Evolutionary conservation across 2,113 vertebrate genomes (phyloP).

Genomic region (Phyllostomus hastatus): DNA sequence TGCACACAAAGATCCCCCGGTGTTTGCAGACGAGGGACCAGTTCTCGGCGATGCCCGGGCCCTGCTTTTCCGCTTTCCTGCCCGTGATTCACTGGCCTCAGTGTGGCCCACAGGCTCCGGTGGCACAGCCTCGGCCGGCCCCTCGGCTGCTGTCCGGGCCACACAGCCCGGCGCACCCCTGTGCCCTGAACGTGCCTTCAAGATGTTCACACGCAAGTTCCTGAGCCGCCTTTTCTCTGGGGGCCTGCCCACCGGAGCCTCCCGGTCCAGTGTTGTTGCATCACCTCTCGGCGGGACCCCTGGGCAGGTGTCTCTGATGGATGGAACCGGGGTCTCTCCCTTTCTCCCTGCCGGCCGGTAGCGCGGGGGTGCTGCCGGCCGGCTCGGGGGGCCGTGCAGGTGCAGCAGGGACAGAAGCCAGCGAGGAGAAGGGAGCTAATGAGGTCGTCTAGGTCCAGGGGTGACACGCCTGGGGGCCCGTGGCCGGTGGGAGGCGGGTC

Average conservation of each 20-base stretch:
- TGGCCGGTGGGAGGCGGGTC: neutral
- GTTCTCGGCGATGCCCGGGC: neutral
- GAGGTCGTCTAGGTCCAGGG: neutral
- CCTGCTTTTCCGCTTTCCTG: neutral
- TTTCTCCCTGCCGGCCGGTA: neutral
- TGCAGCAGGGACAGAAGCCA: neutral
- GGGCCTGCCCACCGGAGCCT: neutral
- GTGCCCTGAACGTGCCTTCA: no score
- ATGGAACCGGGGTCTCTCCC: neutral
- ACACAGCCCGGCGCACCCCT: rapidly evolving
- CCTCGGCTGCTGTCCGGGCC: no score
- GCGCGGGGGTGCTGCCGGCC: neutral
- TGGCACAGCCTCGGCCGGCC: rapidly evolving
- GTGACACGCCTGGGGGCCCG: no score
- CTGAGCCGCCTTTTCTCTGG: neutral
- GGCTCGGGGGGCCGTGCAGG: neutral
- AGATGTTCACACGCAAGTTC: rapidly evolving
- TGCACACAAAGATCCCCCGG: neutral
- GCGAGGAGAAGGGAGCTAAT: no score
- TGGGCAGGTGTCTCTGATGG: neutral
- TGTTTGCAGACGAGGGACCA: neutral
- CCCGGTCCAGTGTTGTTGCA: rapidly evolving
- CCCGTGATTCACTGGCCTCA: neutral
- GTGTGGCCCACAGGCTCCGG: rapidly evolving
- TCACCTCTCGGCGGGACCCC: rapidly evolving